Conservation (phyloP, 2,888 invertebrate species). For the Reticulitermes lucifugus region DNA sequence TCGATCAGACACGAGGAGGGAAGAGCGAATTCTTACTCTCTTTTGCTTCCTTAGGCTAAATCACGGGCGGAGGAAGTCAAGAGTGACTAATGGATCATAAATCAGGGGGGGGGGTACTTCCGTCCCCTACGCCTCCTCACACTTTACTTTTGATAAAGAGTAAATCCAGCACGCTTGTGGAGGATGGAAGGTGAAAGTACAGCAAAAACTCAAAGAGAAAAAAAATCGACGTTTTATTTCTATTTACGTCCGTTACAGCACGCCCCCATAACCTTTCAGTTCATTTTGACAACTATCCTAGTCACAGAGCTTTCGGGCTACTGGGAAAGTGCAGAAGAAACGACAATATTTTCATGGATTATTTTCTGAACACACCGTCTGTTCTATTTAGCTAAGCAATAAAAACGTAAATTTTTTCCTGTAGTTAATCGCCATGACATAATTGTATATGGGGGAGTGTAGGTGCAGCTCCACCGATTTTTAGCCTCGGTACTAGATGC, state of each 20-base stretch:
- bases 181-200: neutral
- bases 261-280: too few species aligned
- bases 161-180: neutral
- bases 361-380: neutral
- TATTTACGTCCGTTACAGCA: slow-evolving; percentile 2
- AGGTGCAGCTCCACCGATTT: too few species aligned
- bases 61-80: slow-evolving; percentile 48
- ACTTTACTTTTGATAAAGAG: slow-evolving; percentile 35
- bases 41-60: slow-evolving; percentile 47
- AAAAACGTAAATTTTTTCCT: too few species aligned
- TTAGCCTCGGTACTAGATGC: too few species aligned
- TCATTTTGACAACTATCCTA: neutral
- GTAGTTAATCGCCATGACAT: too few species aligned
- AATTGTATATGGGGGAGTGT: too few species aligned
- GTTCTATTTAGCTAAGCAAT: too few species aligned
- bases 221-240: neutral
- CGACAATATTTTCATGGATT: neutral
- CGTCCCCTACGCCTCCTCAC: neutral
- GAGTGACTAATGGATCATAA: slow-evolving; percentile 51
- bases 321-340: slow-evolving; percentile 1
- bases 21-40: neutral
- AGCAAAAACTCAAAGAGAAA: neutral
- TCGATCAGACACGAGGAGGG: neutral
- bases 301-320: neutral
- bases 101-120: slow-evolving; percentile 39